Base-by-base conservation (phyloP, 2,888 invertebrate genomes). In the Falcaria lacertinaria region DNA sequence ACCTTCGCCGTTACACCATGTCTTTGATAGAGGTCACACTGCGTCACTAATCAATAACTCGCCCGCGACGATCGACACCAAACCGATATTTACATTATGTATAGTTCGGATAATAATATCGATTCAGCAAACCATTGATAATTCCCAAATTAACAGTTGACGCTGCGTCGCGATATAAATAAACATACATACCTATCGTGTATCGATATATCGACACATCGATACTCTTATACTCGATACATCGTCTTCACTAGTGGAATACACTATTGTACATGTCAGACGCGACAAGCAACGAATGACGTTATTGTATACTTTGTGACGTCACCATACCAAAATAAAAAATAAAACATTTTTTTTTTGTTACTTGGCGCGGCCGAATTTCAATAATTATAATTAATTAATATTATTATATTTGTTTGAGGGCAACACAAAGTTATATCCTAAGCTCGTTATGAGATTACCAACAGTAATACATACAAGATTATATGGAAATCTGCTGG, bases 1-100 rank as follows among this genome's bases (percentile, higher is more conserved):
- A 36, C 37, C 15, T 36, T 39, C 36, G 47, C 44, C 42, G 43
- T 46, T 37, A 43, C 48, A 48, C 37, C 46, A 47, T 34, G 16
- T 35, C 41, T 37, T 37, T 37, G 22, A 37, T 22, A 22, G 15
- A 25, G 22, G 37, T 37, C 37, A 22, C 37, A 22, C 13, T 19
- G 19, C 36, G 36, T 14, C 19, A 19, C 19, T 25, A 37, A 25
- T 37, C 22, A 22, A 37, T 22, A 14, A 37, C 14, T 15, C 22
- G 19, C 19, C n/a, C 13, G 8, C 37, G 36, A 36, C 22, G 19
- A 22, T n/a, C 36, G 22, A 22, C 22, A 14, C 13, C 14, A 11
- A 13, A 37, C 22, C 37, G 37, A 37, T 34, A 34, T 34, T 14
- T 25, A 28, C 35, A 43, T 34, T 15, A 39, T 28, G 34, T 39